Evolutionary conservation across 2,113 vertebrate genomes (phyloP), one percentile per base, ranked within the genome.

Genomic region (Eretmochelys imbricata): DNA sequence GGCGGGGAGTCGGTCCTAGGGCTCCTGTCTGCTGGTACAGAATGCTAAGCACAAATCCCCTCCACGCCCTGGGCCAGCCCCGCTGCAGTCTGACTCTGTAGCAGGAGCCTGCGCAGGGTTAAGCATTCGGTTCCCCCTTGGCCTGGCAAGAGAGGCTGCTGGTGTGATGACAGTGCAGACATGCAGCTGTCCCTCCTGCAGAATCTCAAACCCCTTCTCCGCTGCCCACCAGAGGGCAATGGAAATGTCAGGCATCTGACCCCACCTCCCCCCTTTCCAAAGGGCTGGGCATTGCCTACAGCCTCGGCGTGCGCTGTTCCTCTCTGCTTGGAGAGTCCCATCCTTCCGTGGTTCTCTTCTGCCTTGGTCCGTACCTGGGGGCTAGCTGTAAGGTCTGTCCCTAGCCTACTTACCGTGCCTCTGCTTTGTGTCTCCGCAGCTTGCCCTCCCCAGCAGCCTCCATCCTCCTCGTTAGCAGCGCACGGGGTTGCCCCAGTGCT

Each of bases 121-220:
- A 69, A 27, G 82, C 65, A 3, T 1, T 25, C 55, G 3, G 3
- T 10, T 22, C 11, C 49, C 62, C 62, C 5, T 0, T 0, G 1
- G 42, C 49, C 25, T 3, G 1, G 38, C 38, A 59, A 27, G 16
- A 20, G 65, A 12, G 8, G 59, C 29, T 27, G 29, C 59, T 14
- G 29, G 29, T 3, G 29, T 62, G 50, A 51, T 51, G 51, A 51
- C 51, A 6, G 16, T 17, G 16, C 6, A 51, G 51, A 51, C 51
- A 4, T 10, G 6, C 35, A 13, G 25, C 20, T 8, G 53, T 53
- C 14, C 35, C 42, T 80, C 17, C 62, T 25, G 2, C 20, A 42
- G 14, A 4, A 35, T 10, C 38, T 17, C 54, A 4, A 27, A 2
- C n/a, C 17, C 2, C 46, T 12, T 51, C 10, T 25, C 54, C 31